Evolutionary conservation across 1,140 invertebrate species (phyloP), one percentile per base, ranked within the genome.

Genomic region (Hypsibius dujardini): DNA sequence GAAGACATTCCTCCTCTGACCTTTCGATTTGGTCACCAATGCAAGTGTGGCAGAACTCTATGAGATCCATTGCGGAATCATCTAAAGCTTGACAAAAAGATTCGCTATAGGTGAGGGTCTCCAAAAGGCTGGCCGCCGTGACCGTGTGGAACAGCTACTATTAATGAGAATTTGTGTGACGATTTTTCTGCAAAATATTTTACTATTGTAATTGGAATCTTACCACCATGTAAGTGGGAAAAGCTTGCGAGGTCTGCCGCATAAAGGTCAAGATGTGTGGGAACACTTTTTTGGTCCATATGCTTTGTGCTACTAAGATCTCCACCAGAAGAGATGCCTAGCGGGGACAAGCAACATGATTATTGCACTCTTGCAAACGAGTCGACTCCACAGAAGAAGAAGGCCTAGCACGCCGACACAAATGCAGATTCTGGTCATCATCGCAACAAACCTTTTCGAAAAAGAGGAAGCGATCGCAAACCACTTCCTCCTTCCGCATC

Each of bases 171-270:
- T n/a, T 56, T 56, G 7, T 56, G 50, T n/a, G n/a, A 56, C n/a
- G n/a, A 56, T n/a, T n/a, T 7, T 56, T 56, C 7, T 56, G n/a
- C n/a, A 56, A 56, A 56, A 56, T 67, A 67, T 42, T 67, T 14
- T 67, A 7, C 7, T 14, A 42, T 14, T 3, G 42, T 67, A 14
- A 42, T 7, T 3, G 62, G 62, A 3, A 42, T 14, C 62, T 67
- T 67, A 67, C 62, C 62, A 67, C 62, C 62, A 67, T 67, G 62
- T 67, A 67, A 67, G 62, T 67, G 3, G 62, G 62, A 42, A 67
- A 67, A 42, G 7, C 42, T 42, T 67, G 62, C 3, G 62, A 3
- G 3, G 7, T 42, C 45, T 42, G 12, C n/a, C 7, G n/a, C 62
- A 14, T 7, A 7, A 67, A 42, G 3, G 7, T 3, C 42, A 3